Evolutionary conservation across 64 coral and sea anemone species (phyloP).

Genomic region (Stichodactyla helianthus): DNA sequence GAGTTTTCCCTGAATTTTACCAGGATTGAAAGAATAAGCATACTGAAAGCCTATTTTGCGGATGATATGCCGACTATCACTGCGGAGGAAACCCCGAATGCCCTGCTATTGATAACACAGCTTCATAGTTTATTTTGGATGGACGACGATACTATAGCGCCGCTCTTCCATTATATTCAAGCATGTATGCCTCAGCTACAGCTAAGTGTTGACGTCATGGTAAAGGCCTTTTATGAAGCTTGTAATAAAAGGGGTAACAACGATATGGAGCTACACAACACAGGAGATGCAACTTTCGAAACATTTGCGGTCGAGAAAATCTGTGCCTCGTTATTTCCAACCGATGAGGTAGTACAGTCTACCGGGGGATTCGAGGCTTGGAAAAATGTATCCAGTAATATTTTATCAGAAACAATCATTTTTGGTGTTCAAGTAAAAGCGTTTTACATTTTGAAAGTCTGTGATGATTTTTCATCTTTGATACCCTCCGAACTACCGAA

Average conservation of each 20-base stretch:
- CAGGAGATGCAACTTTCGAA: background rate
- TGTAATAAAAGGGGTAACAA: too few relatives aligned
- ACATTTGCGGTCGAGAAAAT: background rate
- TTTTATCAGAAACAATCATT: constrained; percentile 51
- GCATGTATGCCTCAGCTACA: background rate
- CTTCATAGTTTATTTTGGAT: constrained; percentile 32
- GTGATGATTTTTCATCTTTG: constrained; percentile 66
- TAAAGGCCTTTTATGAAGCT: too few relatives aligned
- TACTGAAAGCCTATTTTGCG: constrained; percentile 33
- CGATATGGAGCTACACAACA: background rate
- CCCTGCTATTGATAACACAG: background rate
- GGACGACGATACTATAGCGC: background rate
- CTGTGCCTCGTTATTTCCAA: constrained; percentile 59
- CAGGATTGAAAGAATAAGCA: constrained; percentile 33
- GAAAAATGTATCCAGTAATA: constrained; percentile 33
- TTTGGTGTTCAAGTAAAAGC: constrained; percentile 26
- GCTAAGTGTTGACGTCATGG: background rate
- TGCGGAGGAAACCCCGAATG: background rate
- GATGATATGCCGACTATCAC: background rate
- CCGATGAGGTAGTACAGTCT: constrained; percentile 5
- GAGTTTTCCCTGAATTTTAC: constrained; percentile 27
- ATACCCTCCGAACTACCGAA: constrained; percentile 38
- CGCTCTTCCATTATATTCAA: background rate
- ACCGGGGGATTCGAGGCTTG: constrained; percentile 31
- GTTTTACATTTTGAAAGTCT: constrained; percentile 57